Conservation (phyloP, 2,888 invertebrate genomes). For the Argyresthia albistria region DNA sequence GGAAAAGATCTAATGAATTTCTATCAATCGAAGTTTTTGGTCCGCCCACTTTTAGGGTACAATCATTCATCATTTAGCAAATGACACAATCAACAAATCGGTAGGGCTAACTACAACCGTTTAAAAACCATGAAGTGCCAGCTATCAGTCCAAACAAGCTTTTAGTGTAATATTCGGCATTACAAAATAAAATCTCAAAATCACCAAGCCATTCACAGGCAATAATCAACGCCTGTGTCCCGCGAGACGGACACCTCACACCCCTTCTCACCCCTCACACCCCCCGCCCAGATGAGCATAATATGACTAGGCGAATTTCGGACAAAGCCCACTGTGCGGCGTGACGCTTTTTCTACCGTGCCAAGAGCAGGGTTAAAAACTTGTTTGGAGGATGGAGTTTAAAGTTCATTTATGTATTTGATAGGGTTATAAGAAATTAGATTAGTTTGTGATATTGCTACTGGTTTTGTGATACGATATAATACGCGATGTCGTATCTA, state of each 20-base stretch:
- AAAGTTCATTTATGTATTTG: not conserved
- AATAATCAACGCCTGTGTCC: conserved; percentile 48
- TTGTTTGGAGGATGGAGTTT: conserved; percentile 8
- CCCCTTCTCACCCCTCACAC: not conserved
- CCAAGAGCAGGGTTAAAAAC: conserved; percentile 3
- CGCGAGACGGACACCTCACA: conserved; percentile 23
- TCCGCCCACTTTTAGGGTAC: too few relatives aligned
- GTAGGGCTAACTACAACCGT: too few relatives aligned
- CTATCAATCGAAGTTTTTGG: too few relatives aligned
- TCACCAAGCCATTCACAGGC: conserved; percentile 8
- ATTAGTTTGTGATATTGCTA: not conserved
- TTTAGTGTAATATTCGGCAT: too few relatives aligned
- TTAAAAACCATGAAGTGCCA: too few relatives aligned
- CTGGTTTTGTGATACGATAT: not conserved
- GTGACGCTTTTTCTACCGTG: conserved; percentile 12
- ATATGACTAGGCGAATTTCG: conserved; percentile 58
- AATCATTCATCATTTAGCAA: too few relatives aligned
- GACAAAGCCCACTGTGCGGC: conserved; percentile 20
- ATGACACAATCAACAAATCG: too few relatives aligned
- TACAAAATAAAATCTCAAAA: too few relatives aligned
- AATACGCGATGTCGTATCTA: too few relatives aligned
- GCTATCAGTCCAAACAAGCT: too few relatives aligned
- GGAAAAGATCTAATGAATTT: not conserved
- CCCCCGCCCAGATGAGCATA: conserved; percentile 39
- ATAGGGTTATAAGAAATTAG: not conserved